phyloP scores from a whole-genome alignment of 92 coral and sea anemone species.

The Porites cylindrica region DNA sequence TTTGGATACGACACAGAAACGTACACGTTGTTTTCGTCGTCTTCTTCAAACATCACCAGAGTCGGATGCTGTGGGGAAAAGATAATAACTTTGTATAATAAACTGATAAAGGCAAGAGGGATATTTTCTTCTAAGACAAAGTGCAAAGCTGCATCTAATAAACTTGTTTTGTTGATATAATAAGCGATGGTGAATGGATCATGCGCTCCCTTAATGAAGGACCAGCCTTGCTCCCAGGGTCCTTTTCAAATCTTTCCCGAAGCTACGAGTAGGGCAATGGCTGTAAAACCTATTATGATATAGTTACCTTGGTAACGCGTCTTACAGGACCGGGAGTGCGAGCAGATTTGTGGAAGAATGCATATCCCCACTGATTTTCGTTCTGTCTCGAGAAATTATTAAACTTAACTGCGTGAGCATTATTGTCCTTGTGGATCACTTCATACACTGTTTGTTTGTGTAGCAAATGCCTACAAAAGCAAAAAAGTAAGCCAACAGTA shows the following conservation, averaged over 20 bases:
- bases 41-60: conserved; percentile 34
- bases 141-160: too few species aligned
- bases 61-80: not conserved
- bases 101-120: too few species aligned
- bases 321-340: conserved; percentile 38
- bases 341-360: conserved; percentile 15
- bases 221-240: too few species aligned
- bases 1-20: conserved; percentile 53
- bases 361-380: conserved; percentile 45
- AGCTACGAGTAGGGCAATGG: too few species aligned
- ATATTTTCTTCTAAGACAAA: too few species aligned
- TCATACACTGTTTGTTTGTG: conserved; percentile 4
- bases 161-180: too few species aligned
- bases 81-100: too few species aligned
- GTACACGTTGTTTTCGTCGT: conserved; percentile 24
- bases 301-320: conserved; percentile 29
- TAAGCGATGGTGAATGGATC: too few species aligned
- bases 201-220: too few species aligned
- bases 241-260: too few species aligned
- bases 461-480: not conserved
- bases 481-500: not conserved
- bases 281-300: not conserved
- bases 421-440: conserved; percentile 49
- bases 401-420: conserved; percentile 49
- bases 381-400: not conserved